A percentile compares a stretch with the other conserved stretches of the same genome.
phyloP scores from a whole-genome alignment of 2,113 vertebrate genomes.

The Taurulus bubalis region DNA sequence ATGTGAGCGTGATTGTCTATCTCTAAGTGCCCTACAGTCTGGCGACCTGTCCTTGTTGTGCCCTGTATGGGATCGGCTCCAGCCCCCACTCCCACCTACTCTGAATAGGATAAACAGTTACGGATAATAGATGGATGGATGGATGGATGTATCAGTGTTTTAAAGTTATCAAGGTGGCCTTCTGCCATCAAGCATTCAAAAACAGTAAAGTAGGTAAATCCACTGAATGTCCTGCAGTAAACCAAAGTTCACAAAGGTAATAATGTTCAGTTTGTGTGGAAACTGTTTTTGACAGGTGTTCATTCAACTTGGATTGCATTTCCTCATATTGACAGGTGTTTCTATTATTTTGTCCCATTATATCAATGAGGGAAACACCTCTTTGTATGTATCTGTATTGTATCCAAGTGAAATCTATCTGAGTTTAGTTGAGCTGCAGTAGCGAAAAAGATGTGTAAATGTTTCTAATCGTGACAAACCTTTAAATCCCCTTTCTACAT shows the following conservation, averaged over 20 bases:
- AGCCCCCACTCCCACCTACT: too few relatives aligned
- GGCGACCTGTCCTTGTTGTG: too few relatives aligned
- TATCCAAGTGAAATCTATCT: slow-evolving; percentile 31
- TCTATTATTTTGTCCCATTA: neutral
- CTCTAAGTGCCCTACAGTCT: neutral
- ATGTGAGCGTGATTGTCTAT: too few relatives aligned
- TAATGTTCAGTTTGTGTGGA: neutral
- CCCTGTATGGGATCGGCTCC: too few relatives aligned
- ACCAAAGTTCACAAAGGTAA: neutral
- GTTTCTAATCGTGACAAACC: slow-evolving; percentile 36
- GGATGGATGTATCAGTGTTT: too few relatives aligned
- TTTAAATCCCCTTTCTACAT: slow-evolving; percentile 39
- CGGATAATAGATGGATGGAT: too few relatives aligned
- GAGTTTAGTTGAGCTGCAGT: slow-evolving; percentile 39
- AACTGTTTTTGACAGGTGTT: neutral
- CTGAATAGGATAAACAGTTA: too few relatives aligned
- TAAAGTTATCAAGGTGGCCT: neutral
- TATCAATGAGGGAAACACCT: neutral
- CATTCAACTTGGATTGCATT: neutral
- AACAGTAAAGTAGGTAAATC: neutral
- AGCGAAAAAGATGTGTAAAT: slow-evolving; percentile 51
- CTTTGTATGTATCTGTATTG: neutral
- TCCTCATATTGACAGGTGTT: neutral
- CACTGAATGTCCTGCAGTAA: neutral
- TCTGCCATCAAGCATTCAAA: neutral